phyloP scores from a whole-genome alignment of 2,113 vertebrate species.

The Recurvirostra avosetta region DNA sequence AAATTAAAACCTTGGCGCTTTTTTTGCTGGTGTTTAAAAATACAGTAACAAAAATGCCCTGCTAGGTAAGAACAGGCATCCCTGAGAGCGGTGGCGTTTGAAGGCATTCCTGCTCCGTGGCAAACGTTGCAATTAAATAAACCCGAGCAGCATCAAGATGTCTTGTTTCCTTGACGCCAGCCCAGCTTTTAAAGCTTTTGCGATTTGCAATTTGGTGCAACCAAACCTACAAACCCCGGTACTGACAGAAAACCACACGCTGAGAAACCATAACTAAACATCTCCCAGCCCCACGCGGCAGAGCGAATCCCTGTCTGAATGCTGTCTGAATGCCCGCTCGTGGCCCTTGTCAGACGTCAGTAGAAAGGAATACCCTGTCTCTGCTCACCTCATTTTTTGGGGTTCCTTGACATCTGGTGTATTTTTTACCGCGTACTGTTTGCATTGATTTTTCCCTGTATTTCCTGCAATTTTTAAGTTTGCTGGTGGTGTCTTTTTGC shows the following conservation, averaged over 20 bases:
- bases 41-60: neutral
- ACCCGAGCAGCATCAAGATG: accelerated
- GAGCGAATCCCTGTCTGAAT: neutral
- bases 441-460: neutral
- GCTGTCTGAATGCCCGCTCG: neutral
- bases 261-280: neutral
- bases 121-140: neutral
- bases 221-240: neutral
- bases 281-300: accelerated
- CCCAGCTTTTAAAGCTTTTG: neutral
- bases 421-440: neutral
- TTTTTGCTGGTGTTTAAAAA: neutral
- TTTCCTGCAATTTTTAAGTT: neutral
- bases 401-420: neutral
- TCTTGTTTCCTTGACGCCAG: accelerated
- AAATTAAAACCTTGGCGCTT: neutral
- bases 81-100: accelerated
- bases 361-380: neutral
- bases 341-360: neutral
- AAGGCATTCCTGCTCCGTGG: neutral
- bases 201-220: neutral
- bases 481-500: neutral
- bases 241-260: accelerated
- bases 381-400: neutral
- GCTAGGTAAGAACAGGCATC: neutral